Conservation (phyloP, 1,140 invertebrate genomes). For the Bombus confusus region DNA sequence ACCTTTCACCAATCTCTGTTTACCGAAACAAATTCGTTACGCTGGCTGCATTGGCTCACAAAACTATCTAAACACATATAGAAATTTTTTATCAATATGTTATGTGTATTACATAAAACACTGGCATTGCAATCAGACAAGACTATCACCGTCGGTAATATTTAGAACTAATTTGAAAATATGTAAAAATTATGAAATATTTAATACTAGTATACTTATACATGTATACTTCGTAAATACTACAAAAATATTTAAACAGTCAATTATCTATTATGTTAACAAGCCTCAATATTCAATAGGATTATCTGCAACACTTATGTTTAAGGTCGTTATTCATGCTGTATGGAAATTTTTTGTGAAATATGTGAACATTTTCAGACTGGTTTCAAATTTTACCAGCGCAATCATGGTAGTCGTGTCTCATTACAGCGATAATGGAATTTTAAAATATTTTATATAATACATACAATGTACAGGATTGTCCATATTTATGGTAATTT, state of each 20-base stretch:
- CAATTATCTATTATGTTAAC: not conserved
- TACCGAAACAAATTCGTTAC: slow-evolving; percentile 24
- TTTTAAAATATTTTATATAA: not conserved
- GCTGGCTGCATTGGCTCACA: not conserved
- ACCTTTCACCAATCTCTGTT: slow-evolving; percentile 13
- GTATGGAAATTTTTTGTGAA: not conserved
- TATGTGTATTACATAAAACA: not conserved
- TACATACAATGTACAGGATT: not conserved
- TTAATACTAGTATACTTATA: not conserved
- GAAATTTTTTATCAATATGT: not conserved
- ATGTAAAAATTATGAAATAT: not conserved
- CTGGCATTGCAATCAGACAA: not conserved
- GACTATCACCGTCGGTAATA: not conserved
- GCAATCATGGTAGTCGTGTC: not conserved
- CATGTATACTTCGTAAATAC: no score
- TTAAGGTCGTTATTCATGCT: no score
- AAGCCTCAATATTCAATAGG: not conserved
- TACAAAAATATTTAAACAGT: not conserved
- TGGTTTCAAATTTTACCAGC: not conserved
- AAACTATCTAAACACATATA: not conserved
- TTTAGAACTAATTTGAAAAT: not conserved
- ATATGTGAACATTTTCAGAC: not conserved
- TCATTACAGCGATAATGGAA: not conserved
- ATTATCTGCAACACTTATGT: no score
- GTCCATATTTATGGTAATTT: no score